Conservation (phyloP, 2,888 invertebrate genomes). For the Spilosoma lubricipeda region DNA sequence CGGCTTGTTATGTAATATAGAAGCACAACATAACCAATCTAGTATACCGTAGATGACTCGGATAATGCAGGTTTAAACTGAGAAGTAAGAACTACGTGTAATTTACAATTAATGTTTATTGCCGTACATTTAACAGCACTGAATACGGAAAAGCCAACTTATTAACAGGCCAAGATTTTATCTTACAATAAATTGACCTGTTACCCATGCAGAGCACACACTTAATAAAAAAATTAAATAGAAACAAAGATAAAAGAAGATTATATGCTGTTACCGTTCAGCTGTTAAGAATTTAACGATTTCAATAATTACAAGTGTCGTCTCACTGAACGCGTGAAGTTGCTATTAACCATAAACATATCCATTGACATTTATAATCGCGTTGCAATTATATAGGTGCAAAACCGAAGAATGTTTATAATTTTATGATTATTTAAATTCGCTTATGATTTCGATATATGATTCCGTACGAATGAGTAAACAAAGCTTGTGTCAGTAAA, state of each 20-base stretch:
- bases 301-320: constrained; percentile 47
- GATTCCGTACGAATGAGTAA: not conserved
- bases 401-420: constrained; percentile 34
- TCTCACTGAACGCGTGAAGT: constrained; percentile 21
- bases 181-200: constrained; percentile 33
- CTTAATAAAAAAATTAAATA: constrained; percentile 22
- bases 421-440: constrained; percentile 55
- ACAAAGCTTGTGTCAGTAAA: not conserved
- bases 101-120: constrained; percentile 42
- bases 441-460: constrained; percentile 24
- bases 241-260: constrained; percentile 22
- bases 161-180: constrained; percentile 38
- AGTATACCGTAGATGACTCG: constrained; percentile 23
- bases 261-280: constrained; percentile 5
- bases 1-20: not conserved
- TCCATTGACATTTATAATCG: constrained; percentile 50
- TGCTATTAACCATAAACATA: constrained; percentile 36
- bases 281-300: constrained; percentile 36
- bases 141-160: constrained; percentile 46
- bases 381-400: constrained; percentile 56
- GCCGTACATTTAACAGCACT: constrained; percentile 17
- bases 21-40: not conserved
- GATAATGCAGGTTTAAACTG: constrained; percentile 31
- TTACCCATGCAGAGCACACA: constrained; percentile 14
- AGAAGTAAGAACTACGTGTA: constrained; percentile 19